Conservation (phyloP, 2,888 invertebrate species). For the Bruchidius siliquastri region DNA sequence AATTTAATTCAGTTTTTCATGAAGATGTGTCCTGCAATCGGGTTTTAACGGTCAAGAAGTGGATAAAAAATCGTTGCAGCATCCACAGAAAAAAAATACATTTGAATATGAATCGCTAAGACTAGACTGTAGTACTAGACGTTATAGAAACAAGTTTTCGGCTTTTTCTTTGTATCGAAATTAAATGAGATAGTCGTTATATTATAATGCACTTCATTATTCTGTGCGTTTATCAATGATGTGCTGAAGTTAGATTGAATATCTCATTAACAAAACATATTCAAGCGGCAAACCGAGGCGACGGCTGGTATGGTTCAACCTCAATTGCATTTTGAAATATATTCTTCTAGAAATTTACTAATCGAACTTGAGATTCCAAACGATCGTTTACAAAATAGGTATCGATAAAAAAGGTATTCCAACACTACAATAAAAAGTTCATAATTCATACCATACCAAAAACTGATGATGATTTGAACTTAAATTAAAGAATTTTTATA, state of each 20-base stretch:
- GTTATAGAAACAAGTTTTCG: conserved; percentile 3
- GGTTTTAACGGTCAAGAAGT: conserved; percentile 9
- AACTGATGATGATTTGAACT: too few species aligned
- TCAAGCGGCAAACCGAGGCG: too few species aligned
- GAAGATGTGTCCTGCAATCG: not conserved
- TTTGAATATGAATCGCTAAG: conserved; percentile 4
- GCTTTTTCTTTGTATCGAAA: not conserved
- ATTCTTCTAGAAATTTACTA: too few species aligned
- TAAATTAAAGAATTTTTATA: too few species aligned
- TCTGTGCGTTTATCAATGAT: not conserved
- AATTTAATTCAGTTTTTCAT: not conserved
- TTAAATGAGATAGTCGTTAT: not conserved
- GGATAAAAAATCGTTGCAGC: conserved; percentile 8
- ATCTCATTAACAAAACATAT: too few species aligned
- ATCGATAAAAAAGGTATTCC: too few species aligned
- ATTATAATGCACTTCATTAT: not conserved
- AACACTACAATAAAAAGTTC: too few species aligned
- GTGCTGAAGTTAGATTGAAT: not conserved
- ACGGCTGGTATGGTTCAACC: too few species aligned
- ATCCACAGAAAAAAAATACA: conserved; percentile 9
- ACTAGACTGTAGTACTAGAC: conserved; percentile 6
- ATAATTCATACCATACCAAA: too few species aligned
- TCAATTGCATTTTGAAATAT: too few species aligned
- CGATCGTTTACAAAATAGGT: too few species aligned
- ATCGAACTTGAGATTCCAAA: too few species aligned